Conservation (phyloP, 30 jellyfish, hydroid and myxozoan species). For the Pseudorhiza aurosa region DNA sequence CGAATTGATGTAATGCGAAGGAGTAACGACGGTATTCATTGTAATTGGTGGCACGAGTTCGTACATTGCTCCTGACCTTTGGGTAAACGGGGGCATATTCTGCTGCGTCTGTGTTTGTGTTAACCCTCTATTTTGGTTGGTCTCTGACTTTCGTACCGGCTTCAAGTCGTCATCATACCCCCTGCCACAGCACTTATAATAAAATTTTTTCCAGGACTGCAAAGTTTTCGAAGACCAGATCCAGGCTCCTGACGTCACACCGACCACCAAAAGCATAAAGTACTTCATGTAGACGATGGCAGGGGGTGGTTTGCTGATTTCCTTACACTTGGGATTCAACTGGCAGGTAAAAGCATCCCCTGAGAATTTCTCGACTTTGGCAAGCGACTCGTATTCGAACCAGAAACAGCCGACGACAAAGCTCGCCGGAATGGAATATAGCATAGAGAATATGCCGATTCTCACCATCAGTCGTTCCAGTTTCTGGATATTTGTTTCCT, state of each 20-base stretch:
- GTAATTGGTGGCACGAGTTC: conserved; percentile 65
- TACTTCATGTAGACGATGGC: conserved; percentile 78
- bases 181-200: conserved; percentile 63
- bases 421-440: conserved; percentile 89
- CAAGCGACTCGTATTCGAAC: conserved; percentile 71
- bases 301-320: conserved; percentile 33
- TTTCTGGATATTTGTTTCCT: conserved; percentile 79
- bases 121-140: conserved; percentile 10
- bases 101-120: conserved; percentile 6
- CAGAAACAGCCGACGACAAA: conserved; percentile 92
- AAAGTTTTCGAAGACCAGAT: conserved; percentile 93
- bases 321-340: conserved; percentile 49
- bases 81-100: conserved; percentile 21
- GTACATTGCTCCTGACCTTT: conserved; percentile 36
- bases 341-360: conserved; percentile 51
- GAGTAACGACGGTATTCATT: conserved; percentile 55
- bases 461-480: conserved; percentile 86
- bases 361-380: conserved; percentile 49
- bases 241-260: conserved; percentile 97
- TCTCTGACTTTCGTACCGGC: conserved; percentile 12
- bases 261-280: conserved; percentile 91
- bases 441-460: conserved; percentile 85
- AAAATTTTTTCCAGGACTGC: conserved; percentile 79
- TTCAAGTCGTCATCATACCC: conserved; percentile 44
- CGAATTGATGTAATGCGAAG: conserved; percentile 50